Base-by-base conservation (phyloP, 2,113 vertebrate species). In the Nanger granti region DNA sequence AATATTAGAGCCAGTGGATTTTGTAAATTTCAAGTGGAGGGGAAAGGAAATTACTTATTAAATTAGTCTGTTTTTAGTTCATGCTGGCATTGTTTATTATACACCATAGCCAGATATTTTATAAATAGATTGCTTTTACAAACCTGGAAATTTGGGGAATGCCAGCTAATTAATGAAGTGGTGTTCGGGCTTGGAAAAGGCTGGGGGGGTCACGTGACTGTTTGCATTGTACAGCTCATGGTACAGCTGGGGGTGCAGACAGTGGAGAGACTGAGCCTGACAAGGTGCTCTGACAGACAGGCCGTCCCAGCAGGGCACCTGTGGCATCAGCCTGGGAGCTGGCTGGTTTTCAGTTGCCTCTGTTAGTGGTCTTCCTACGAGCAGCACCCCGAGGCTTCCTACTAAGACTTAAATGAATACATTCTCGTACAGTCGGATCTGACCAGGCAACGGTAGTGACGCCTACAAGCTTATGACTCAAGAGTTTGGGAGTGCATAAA, bases 1-100 rank as follows among this genome's bases (percentile, higher is more conserved):
- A 98, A 97, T 97, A 97, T 97, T 92, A 97, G 97, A 98, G 93
- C 95, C 94, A 96, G 97, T 97, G 97, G 97, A 98, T 97, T 98
- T 96, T 97, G 97, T 97, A 98, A 98, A 98, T 98, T 97, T 97
- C 97, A 98, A 97, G 94, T 93, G 94, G 94, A 97, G 96, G 60
- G 62, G 73, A 97, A 97, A 98, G 80, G 82, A 98, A 54, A 97
- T 98, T 83, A 64, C 96, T 97, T 97, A 97, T 96, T 98, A 98
- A 98, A 98, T 98, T 97, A 96, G 95, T 91, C 96, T 97, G 96
- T 95, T 97, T 98, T 98, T 96, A 89, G 96, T 96, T 98, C 92
- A 87, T 92, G 97, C 93, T 97, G 96, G 96, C 94, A 97, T 97
- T 98, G 95, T 98, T 97, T 96, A 97, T 96, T 91, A 91, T 89